Base-by-base conservation (phyloP, 1,140 invertebrate genomes). In the Nomia melanderi region DNA sequence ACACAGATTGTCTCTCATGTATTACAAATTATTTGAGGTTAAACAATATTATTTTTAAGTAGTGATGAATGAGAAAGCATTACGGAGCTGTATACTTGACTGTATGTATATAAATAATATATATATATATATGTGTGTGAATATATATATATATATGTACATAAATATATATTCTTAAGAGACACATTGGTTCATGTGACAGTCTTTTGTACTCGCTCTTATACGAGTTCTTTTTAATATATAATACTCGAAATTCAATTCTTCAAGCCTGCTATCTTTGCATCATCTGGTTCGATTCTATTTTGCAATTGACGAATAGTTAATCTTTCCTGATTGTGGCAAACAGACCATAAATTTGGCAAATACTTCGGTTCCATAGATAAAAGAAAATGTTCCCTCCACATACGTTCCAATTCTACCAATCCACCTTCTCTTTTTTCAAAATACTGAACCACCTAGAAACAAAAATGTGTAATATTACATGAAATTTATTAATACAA, bases 311-410 rank as follows among this genome's bases (percentile, higher is more conserved):
- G 85, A 54, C 90, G 89, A 78, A 92, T 89, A n/a, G 73, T 81
- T 47, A 91, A 79, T 27, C 91, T 90, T 62, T 95, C 93, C 63
- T 94, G 93, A 83, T 94, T 96, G 82, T 97, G 96, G 78, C 93
- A 93, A 23, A 96, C 90, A 63, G 96, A 97, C 97, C 97, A 97
- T 56, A 96, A 90, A 7, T 93, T 88, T 0, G 97, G 96, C 85
- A 97, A 92, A 90, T 92, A 94, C 50, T 93, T 88, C 0, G 96
- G 96, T 39, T 95, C 89, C 96, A 97, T 97, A 2, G 93, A 93
- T 0, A 92, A 86, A 9, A 97, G 82, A 88, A 97, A 97, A 89
- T 97, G 95, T 87, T 96, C 92, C 12, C 97, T 91, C 96, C 96
- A 97, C 66, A 94, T 83, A 77, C 93, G 93, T 87, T 97, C 96